Evolutionary conservation across 2,797 vertebrate genomes (phyloP).

Genomic region (Tadarida brasiliensis): DNA sequence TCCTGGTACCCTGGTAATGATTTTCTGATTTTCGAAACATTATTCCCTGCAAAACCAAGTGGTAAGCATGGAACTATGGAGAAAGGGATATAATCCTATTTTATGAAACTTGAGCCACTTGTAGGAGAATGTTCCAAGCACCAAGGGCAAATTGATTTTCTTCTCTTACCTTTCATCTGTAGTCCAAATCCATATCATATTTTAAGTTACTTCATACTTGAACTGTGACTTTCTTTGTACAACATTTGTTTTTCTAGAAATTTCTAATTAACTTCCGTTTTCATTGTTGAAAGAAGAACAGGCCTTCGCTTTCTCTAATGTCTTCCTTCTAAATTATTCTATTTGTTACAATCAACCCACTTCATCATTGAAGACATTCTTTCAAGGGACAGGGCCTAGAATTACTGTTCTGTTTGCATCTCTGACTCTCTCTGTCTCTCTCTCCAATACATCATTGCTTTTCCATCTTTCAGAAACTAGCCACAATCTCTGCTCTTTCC

Average conservation of each 20-base stretch:
- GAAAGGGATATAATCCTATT: background rate
- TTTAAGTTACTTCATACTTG: background rate
- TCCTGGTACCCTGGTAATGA: background rate
- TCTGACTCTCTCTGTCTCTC: background rate
- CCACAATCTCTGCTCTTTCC: background rate
- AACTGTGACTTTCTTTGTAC: background rate
- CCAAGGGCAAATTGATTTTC: background rate
- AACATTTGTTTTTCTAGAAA: conserved; percentile 5
- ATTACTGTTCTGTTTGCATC: background rate
- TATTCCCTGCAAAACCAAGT: conserved; percentile 15
- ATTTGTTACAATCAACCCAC: background rate
- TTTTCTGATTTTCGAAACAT: conserved; percentile 14
- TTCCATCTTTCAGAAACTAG: background rate
- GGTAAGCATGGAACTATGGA: background rate
- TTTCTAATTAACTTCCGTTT: conserved; percentile 47
- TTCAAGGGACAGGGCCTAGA: background rate
- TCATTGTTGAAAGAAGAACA: conserved; percentile 31
- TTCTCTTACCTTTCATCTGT: background rate
- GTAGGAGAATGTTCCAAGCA: background rate
- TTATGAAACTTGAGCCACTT: background rate
- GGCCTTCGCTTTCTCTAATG: background rate
- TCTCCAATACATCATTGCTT: background rate
- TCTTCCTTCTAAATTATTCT: conserved; percentile 36
- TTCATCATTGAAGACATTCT: background rate
- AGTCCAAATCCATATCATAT: background rate